Evolutionary conservation across 2,888 invertebrate genomes (phyloP).

Genomic region (Coenonympha arcania): DNA sequence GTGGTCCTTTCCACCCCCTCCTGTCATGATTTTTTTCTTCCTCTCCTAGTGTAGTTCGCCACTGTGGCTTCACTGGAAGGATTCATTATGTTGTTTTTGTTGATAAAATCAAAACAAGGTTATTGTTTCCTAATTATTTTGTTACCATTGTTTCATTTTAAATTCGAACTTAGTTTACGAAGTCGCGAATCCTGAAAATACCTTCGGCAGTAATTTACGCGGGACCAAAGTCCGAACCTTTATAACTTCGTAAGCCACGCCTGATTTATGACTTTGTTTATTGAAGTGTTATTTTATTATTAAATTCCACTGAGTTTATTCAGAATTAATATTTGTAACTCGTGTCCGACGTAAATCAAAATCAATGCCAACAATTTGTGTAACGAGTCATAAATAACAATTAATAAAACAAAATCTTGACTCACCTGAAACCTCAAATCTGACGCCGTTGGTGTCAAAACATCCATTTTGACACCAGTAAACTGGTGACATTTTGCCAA

Average conservation of each 20-base stretch:
- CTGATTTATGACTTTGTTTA: slow-evolving; percentile 23
- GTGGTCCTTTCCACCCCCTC: too few species aligned
- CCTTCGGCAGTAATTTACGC: slow-evolving; percentile 12
- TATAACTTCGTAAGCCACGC: slow-evolving; percentile 19
- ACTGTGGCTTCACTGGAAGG: too few species aligned
- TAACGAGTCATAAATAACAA: neutral
- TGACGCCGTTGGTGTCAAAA: too few species aligned
- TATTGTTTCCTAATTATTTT: too few species aligned
- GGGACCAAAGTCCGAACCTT: slow-evolving; percentile 12
- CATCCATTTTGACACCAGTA: too few species aligned
- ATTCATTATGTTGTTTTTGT: too few species aligned
- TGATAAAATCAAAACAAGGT: too few species aligned
- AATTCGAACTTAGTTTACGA: neutral
- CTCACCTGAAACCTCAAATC: too few species aligned
- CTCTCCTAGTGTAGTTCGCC: too few species aligned
- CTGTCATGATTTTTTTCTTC: too few species aligned
- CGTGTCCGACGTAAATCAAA: neutral
- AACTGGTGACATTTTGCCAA: too few species aligned
- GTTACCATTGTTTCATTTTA: neutral
- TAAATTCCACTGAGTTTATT: slow-evolving; percentile 6
- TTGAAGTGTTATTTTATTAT: slow-evolving; percentile 17
- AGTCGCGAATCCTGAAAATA: slow-evolving; percentile 10
- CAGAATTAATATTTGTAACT: neutral
- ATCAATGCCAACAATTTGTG: neutral
- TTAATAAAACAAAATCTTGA: too few species aligned